These are phyloP conservation scores for Panorpa germanica DNA, from an alignment of 2,888 invertebrate species.

Conservation along the genomic window DNA sequence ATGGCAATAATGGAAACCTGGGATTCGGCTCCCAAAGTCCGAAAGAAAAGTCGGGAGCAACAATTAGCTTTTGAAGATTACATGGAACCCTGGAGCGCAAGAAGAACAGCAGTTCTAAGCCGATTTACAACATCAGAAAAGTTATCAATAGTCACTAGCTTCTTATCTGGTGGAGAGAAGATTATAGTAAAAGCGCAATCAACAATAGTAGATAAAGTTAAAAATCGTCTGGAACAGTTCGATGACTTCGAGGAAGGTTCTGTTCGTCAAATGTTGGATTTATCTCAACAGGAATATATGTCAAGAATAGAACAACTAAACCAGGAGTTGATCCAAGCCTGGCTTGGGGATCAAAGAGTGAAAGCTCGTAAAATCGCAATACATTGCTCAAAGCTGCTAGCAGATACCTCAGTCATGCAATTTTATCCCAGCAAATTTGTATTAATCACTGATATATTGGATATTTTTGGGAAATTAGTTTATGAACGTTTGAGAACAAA, in stretches of 20 bases:
- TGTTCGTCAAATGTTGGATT: slow-evolving; percentile 68
- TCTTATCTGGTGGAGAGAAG: slow-evolving; percentile 63
- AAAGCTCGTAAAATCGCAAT: slow-evolving; percentile 93
- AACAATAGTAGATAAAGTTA: slow-evolving; percentile 69
- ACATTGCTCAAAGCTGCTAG: slow-evolving; percentile 86
- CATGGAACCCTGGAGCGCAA: slow-evolving; percentile 59
- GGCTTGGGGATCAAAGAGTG: slow-evolving; percentile 87
- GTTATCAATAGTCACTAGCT: slow-evolving; percentile 77
- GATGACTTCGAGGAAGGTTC: slow-evolving; percentile 88
- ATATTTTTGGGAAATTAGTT: slow-evolving; percentile 83
- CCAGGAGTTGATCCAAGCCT: slow-evolving; percentile 75
- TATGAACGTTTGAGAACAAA: slow-evolving; percentile 68
- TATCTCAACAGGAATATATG: slow-evolving; percentile 86
- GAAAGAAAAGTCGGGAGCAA: slow-evolving; percentile 16
- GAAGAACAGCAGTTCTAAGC: slow-evolving; percentile 58
- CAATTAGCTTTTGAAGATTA: slow-evolving; percentile 23
- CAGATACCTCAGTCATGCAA: slow-evolving; percentile 77
- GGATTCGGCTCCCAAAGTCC: slow-evolving; percentile 21
- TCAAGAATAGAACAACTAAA: slow-evolving; percentile 78
- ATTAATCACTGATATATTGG: slow-evolving; percentile 85
- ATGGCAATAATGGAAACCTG: slow-evolving; percentile 28
- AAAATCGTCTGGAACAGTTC: slow-evolving; percentile 77
- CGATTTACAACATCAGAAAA: slow-evolving; percentile 90
- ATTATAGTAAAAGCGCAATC: slow-evolving; percentile 65
- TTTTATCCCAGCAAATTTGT: slow-evolving; percentile 99